Conservation (phyloP, 1,140 invertebrate genomes). For the Drosophila subpulchrella region DNA sequence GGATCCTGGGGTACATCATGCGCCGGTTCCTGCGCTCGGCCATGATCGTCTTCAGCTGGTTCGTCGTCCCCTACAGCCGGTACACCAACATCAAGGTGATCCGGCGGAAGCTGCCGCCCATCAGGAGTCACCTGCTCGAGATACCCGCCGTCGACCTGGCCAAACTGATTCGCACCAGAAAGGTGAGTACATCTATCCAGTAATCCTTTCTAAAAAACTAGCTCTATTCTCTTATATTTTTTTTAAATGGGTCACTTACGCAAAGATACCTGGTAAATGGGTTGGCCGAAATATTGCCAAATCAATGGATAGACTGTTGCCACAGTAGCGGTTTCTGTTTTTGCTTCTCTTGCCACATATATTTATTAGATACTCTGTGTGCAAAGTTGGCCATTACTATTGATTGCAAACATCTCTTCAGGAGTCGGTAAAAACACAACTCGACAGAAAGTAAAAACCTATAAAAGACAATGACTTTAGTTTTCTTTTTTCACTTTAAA, state of each 20-base stretch:
- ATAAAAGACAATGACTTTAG: constrained; percentile 24
- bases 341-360: constrained; percentile 49
- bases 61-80: constrained; percentile 83
- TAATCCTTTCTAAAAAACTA: background rate
- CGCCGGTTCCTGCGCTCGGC: constrained; percentile 83
- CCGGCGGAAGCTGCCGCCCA: constrained; percentile 86
- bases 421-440: constrained; percentile 20
- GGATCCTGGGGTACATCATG: constrained; percentile 84
- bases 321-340: constrained; percentile 23
- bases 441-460: constrained; percentile 20
- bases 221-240: background rate
- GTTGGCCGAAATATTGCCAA: constrained; percentile 63
- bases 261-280: constrained; percentile 39
- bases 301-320: constrained; percentile 48
- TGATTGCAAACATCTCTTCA: constrained; percentile 20
- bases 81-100: constrained; percentile 88
- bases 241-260: constrained; percentile 55
- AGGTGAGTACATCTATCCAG: constrained; percentile 84
- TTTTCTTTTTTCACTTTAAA: constrained; percentile 14
- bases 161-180: constrained; percentile 86
- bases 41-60: constrained; percentile 85
- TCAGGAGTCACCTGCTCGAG: constrained; percentile 86
- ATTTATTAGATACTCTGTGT: constrained; percentile 60
- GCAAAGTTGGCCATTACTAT: constrained; percentile 35
- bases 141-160: constrained; percentile 87